phyloP scores from a whole-genome alignment of 2,113 vertebrate genomes.

The Microcebus tavaratra region DNA sequence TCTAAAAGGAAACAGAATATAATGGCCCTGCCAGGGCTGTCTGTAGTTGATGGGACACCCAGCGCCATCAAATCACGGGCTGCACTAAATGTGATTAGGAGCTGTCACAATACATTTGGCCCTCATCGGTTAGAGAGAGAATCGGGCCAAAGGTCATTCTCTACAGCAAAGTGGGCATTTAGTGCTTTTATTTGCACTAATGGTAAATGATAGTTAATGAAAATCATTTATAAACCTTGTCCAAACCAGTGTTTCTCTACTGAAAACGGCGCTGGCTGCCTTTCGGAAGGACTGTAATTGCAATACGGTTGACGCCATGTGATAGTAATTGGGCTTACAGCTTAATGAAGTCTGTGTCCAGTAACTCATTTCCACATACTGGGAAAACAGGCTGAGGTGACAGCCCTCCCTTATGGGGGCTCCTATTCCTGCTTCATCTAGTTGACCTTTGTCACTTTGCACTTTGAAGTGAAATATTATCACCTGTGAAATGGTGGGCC shows the following conservation, averaged over 20 bases:
- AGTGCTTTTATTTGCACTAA: slow-evolving; percentile 87
- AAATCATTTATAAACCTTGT: slow-evolving; percentile 86
- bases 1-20: slow-evolving; percentile 47
- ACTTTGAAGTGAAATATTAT: slow-evolving; percentile 69
- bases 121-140: slow-evolving; percentile 85
- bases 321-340: slow-evolving; percentile 87
- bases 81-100: slow-evolving; percentile 85
- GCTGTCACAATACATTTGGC: slow-evolving; percentile 89
- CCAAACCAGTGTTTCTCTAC: slow-evolving; percentile 83
- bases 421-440: slow-evolving; percentile 54
- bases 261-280: slow-evolving; percentile 82
- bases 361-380: slow-evolving; percentile 78
- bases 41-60: slow-evolving; percentile 63
- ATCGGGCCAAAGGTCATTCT: slow-evolving; percentile 84
- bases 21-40: slow-evolving; percentile 69
- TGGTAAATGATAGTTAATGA: slow-evolving; percentile 87
- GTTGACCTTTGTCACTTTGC: slow-evolving; percentile 79
- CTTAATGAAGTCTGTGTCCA: slow-evolving; percentile 83
- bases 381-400: slow-evolving; percentile 77
- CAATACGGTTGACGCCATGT: slow-evolving; percentile 79
- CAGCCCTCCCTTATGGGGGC: slow-evolving; percentile 79
- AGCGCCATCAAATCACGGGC: slow-evolving; percentile 69
- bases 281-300: slow-evolving; percentile 70
- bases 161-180: slow-evolving; percentile 83
- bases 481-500: slow-evolving; percentile 56